Percentiles rank a stretch among this genome's conserved stretches.
Conservation (phyloP, 2,888 invertebrate genomes). For the Microchrysa polita region DNA sequence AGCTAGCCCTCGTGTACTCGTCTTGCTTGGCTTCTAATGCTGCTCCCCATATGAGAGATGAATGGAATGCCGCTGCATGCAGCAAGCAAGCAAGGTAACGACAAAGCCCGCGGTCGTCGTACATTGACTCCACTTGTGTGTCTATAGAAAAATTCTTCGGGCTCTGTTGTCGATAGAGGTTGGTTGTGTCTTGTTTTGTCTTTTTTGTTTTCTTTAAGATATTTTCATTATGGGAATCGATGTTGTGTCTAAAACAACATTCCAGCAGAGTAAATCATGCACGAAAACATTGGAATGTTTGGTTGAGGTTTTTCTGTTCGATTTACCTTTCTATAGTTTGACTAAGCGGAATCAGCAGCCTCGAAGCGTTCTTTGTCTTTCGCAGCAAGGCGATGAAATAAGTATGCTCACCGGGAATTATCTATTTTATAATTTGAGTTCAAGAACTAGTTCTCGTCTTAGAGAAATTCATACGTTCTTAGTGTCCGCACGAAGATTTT, state of each 20-base stretch:
- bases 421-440: too few species aligned
- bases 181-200: too few species aligned
- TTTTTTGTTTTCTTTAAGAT: neutral
- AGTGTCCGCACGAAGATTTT: too few species aligned
- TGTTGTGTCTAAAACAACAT: neutral
- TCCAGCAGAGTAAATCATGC: conserved; percentile 17
- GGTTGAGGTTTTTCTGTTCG: neutral
- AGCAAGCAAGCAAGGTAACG: too few species aligned
- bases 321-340: neutral
- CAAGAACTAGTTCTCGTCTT: too few species aligned
- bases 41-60: neutral
- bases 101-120: neutral
- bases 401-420: neutral
- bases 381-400: neutral
- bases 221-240: neutral
- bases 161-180: conserved; percentile 1
- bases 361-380: too few species aligned
- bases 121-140: conserved; percentile 19
- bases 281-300: conserved; percentile 2
- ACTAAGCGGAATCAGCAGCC: neutral
- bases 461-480: too few species aligned
- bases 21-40: neutral
- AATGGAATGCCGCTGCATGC: conserved; percentile 1
- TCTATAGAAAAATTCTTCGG: neutral
- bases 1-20: neutral